Base-by-base conservation (phyloP, 2,888 invertebrate species). In the Argyresthia goedartella region DNA sequence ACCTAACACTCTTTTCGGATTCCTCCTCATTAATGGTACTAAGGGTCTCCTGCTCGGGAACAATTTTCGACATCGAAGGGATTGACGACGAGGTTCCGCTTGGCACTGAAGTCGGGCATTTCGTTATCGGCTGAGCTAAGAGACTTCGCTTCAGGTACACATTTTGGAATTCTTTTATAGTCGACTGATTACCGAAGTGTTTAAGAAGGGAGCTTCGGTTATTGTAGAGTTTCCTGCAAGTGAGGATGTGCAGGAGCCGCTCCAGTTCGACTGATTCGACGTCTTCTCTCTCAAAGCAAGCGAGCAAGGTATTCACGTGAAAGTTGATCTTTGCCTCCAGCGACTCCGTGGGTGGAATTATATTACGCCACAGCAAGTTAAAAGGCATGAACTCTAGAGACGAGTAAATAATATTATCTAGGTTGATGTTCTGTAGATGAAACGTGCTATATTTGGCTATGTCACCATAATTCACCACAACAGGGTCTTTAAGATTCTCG, bases 151-250 rank as follows among this genome's bases (percentile, higher is more conserved):
- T 85, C 39, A 86, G 67, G 66, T 73, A 85, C 8, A 54, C 57
- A 59, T 80, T 85, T 59, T 84, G 82, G 58, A 81, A 84, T 53
- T 82, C 76, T 7, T 63, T 56, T 56, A 82, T 64, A 13, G 71
- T 73, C 3, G 66, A 62, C 2, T 69, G 51, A 9, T 60, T 59
- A 7, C 76, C 53, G 53, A 76, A 76, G 4, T 53, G 54, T 50
- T 74, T 77, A 59, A 73, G 78, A 25, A 80, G 61, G 1, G 81
- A 80, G 61, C 82, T 81, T 59, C 82, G 73, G 56, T 84, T 80
- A 54, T 76, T 78, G 55, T 70, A 85, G 16, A 86, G 59, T 59
- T 84, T 85, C 33, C 80, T 73, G 56, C 75, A 84, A 45, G 79
- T 71, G 51, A 85, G 62, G 56, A 85, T 72, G 63, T 84, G 72